A percentile compares a stretch with the other conserved stretches of the same genome.
Conservation (phyloP, 2,113 vertebrate species). For the rat (Rattus norvegicus) region GRCr8 NC_086036.1:49300001-49300500, state of each 20-base stretch:
- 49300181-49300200: too few relatives aligned
- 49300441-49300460: not conserved
- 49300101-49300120: not conserved
- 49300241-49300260: not conserved
- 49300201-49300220: not conserved
- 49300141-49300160: not conserved
- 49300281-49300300: not conserved
- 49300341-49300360: not conserved
- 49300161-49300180: fast-evolving
- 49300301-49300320: not conserved
- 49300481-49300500: not conserved
- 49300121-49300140: fast-evolving
- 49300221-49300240: not conserved
- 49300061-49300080: not conserved
- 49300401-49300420: not conserved
- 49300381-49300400: not conserved
- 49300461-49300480: not conserved
- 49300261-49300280: not conserved
- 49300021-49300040: not conserved
- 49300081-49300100: not conserved
- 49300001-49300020: not conserved
- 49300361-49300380: not conserved
- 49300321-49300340: not conserved
- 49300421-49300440: not conserved
- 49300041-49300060: not conserved